phyloP scores from a whole-genome alignment of 2,113 vertebrate species.

The Butorides virescens region DNA sequence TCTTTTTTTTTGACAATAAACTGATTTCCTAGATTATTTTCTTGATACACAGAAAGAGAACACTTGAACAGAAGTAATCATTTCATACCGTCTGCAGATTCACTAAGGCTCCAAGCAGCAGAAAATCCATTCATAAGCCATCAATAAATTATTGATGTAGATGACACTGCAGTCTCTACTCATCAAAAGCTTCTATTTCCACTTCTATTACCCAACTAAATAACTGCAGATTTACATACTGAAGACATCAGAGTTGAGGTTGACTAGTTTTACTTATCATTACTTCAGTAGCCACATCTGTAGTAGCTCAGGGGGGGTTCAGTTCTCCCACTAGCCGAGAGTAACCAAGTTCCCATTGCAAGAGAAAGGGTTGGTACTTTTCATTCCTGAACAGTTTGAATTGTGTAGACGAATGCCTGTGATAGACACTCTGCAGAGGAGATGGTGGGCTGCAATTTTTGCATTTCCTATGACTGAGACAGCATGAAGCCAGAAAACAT shows the following conservation, averaged over 20 bases:
- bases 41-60: background rate
- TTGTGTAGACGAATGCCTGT: background rate
- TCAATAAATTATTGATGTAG: background rate
- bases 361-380: background rate
- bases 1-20: background rate
- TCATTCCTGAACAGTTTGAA: background rate
- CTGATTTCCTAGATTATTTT: background rate
- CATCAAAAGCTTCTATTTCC: constrained; percentile 1
- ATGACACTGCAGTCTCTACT: background rate
- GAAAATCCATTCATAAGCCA: background rate
- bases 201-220: background rate
- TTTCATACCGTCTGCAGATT: background rate
- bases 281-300: background rate
- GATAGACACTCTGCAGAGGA: background rate
- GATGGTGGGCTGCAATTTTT: background rate
- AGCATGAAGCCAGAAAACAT: background rate
- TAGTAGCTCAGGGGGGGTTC: background rate
- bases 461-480: background rate
- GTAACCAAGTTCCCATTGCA: background rate
- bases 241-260: background rate
- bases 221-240: background rate
- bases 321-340: background rate
- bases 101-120: background rate
- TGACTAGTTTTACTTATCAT: background rate
- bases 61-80: background rate